A percentile compares a stretch with the other conserved stretches of the same genome.
Evolutionary conservation across 2,888 invertebrate species (phyloP).

Genomic region (Monopis laevigella): DNA sequence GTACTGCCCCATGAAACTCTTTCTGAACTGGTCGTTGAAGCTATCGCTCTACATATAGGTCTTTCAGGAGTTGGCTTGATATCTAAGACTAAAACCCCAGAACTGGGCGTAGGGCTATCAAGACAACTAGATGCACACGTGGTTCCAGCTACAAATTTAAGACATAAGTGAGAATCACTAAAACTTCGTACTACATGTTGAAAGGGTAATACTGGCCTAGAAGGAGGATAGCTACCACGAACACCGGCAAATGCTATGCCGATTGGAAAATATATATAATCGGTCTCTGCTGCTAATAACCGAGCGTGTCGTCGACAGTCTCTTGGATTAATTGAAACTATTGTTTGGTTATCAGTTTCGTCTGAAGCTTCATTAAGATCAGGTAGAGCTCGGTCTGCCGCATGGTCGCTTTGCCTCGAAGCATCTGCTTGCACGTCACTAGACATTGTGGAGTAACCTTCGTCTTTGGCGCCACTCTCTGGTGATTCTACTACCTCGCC

Average conservation of each 20-base stretch:
- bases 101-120: conserved; percentile 69
- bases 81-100: conserved; percentile 70
- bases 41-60: conserved; percentile 67
- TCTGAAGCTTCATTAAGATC: conserved; percentile 80
- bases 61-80: conserved; percentile 66
- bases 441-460: conserved; percentile 86
- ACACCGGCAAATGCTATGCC: conserved; percentile 70
- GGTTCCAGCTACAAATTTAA: conserved; percentile 72
- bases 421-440: conserved; percentile 82
- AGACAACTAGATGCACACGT: conserved; percentile 62
- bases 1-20: conserved; percentile 69
- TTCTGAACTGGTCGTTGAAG: conserved; percentile 55
- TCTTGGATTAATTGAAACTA: conserved; percentile 57
- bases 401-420: conserved; percentile 66
- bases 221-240: conserved; percentile 79
- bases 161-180: conserved; percentile 78
- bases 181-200: conserved; percentile 79
- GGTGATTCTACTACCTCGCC: conserved; percentile 79
- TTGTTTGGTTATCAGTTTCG: conserved; percentile 72
- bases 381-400: conserved; percentile 68
- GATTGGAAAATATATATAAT: conserved; percentile 74
- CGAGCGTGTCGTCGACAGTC: conserved; percentile 64
- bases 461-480: conserved; percentile 80
- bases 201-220: conserved; percentile 73
- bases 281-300: conserved; percentile 69